A percentile compares a stretch with the other conserved stretches of the same genome.
Conservation (phyloP, 2,888 invertebrate species). For the Heliconius sara region DNA sequence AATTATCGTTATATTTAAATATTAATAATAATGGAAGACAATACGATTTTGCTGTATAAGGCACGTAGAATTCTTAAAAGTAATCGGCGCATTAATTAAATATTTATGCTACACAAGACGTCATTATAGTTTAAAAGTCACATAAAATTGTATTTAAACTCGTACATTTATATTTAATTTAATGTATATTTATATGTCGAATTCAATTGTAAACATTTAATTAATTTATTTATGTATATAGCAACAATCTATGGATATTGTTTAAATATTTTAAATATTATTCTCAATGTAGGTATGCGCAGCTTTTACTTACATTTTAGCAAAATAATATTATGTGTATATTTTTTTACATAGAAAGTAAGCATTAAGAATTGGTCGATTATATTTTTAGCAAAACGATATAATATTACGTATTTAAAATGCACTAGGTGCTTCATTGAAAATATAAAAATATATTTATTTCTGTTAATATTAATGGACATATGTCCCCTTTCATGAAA, state of each 20-base stretch:
- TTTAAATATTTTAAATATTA: background rate
- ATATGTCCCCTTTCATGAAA: constrained; percentile 65
- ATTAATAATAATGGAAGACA: constrained; percentile 68
- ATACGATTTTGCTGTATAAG: constrained; percentile 80
- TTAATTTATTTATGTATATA: background rate
- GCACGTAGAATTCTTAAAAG: constrained; percentile 60
- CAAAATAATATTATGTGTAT: background rate
- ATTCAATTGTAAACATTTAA: background rate
- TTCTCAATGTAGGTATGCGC: background rate
- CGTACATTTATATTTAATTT: background rate
- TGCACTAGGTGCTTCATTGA: constrained; percentile 51
- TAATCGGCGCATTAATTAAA: background rate
- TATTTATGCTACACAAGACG: background rate
- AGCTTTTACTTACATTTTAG: background rate
- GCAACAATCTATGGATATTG: background rate
- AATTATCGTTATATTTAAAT: constrained; percentile 16
- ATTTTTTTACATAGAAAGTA: constrained; percentile 14
- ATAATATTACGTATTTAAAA: constrained; percentile 35
- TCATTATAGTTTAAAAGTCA: background rate
- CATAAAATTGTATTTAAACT: background rate
- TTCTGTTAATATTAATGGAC: constrained; percentile 58
- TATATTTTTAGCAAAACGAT: constrained; percentile 8
- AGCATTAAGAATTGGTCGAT: constrained; percentile 18
- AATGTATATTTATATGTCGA: background rate
- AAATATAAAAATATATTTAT: constrained; percentile 53